Conservation (phyloP, 2,888 invertebrate genomes). For the Lithophane semibrunnea region DNA sequence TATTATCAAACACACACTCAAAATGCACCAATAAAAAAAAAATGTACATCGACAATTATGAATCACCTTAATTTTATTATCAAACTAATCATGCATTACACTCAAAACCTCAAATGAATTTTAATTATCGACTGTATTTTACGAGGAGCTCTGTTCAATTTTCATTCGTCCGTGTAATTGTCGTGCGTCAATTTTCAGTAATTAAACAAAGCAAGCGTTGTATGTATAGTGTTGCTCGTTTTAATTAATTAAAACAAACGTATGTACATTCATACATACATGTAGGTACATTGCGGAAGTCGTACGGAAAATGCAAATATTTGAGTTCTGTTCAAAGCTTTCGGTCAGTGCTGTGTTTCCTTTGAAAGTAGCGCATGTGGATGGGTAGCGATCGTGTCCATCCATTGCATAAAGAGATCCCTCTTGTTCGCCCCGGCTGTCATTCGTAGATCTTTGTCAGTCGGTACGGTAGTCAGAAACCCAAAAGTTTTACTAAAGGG, state of each 20-base stretch:
- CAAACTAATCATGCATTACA: background rate
- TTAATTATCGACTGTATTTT: constrained; percentile 33
- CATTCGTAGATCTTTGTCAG: background rate
- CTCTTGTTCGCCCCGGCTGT: background rate
- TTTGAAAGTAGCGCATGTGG: background rate
- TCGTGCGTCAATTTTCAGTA: constrained; percentile 47
- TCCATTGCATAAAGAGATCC: background rate
- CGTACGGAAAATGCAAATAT: constrained; percentile 44
- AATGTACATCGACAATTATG: too few species aligned
- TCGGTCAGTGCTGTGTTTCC: background rate
- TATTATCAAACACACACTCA: constrained; percentile 3
- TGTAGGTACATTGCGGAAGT: constrained; percentile 12
- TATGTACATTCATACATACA: background rate
- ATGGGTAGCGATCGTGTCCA: background rate
- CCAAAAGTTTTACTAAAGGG: too few species aligned
- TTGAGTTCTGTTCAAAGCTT: constrained; percentile 12
- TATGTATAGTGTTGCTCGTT: constrained; percentile 44
- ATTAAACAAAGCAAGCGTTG: constrained; percentile 49
- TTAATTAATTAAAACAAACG: constrained; percentile 61
- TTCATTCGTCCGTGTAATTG: constrained; percentile 42
- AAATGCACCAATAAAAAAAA: too few species aligned
- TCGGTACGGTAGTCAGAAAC: background rate
- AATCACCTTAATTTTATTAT: background rate
- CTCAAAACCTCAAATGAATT: constrained; percentile 35
- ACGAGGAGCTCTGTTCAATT: constrained; percentile 32